phyloP scores from a whole-genome alignment of 2,113 vertebrate species.

The Arenaria interpres region DNA sequence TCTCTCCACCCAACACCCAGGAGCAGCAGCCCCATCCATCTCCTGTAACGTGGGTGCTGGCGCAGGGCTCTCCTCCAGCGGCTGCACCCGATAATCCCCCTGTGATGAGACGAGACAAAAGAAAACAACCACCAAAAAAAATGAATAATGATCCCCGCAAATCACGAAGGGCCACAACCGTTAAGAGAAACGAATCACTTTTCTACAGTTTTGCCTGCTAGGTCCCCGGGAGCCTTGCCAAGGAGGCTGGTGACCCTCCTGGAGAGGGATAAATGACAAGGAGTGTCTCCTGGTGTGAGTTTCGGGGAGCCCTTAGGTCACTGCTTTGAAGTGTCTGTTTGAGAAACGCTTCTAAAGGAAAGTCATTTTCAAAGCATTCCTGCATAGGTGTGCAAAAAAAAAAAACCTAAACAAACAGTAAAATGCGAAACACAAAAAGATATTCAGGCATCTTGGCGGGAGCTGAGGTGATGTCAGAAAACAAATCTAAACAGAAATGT shows the following conservation, averaged over 20 bases:
- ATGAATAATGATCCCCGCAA: not conserved
- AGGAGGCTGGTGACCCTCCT: not conserved
- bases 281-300: not conserved
- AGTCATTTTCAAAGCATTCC: not conserved
- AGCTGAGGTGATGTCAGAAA: constrained; percentile 19
- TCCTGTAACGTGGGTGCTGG: constrained; percentile 37
- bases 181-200: not conserved
- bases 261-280: not conserved
- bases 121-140: not conserved
- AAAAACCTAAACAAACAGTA: not conserved
- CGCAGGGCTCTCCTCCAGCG: constrained; percentile 61
- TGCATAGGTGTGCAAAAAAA: not conserved
- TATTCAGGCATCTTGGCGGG: not conserved
- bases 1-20: not conserved
- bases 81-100: constrained; percentile 58
- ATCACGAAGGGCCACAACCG: not conserved
- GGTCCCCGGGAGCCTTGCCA: not conserved
- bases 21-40: constrained; percentile 1
- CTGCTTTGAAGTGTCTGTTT: not conserved
- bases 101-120: constrained; percentile 15
- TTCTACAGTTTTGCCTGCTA: not conserved
- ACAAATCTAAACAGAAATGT: constrained; percentile 50
- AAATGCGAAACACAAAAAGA: not conserved
- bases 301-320: not conserved
- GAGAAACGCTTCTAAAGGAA: not conserved